Conservation (phyloP, 1,140 invertebrate species). For the Coenobita brevimanus region DNA sequence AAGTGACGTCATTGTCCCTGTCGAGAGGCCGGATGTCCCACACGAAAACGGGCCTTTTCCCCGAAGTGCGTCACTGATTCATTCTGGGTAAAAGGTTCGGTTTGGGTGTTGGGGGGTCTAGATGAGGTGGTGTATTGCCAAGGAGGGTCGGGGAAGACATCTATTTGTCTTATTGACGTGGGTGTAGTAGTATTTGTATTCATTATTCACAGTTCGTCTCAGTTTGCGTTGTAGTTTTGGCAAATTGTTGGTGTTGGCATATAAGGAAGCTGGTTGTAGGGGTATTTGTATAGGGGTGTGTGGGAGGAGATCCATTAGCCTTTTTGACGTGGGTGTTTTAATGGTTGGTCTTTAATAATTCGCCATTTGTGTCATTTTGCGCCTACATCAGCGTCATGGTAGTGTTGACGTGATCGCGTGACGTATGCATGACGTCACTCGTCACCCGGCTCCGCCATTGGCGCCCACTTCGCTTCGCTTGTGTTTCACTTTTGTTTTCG, state of each 20-base stretch:
- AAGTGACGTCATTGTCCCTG: conserved; percentile 53
- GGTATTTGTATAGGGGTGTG: neutral
- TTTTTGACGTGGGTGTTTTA: neutral
- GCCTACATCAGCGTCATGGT: conserved; percentile 43
- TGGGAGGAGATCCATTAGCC: neutral
- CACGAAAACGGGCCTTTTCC: conserved; percentile 8
- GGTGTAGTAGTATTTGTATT: neutral
- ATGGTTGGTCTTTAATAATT: neutral
- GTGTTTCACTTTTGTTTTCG: conserved; percentile 39
- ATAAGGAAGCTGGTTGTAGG: neutral
- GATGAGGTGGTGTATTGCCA: neutral
- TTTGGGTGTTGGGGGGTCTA: neutral
- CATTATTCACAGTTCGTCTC: neutral
- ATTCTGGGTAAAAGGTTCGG: neutral
- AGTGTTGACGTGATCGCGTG: conserved; percentile 49
- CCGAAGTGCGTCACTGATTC: neutral
- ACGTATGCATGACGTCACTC: conserved; percentile 53
- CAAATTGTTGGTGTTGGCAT: neutral
- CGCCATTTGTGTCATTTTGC: conserved; percentile 12
- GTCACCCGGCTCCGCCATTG: conserved; percentile 22
- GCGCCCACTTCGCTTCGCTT: conserved; percentile 39
- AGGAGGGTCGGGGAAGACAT: neutral
- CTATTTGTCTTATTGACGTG: neutral
- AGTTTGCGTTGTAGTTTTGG: conserved; percentile 11
- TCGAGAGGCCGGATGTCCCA: conserved; percentile 39